phyloP scores from a whole-genome alignment of 2,888 invertebrate genomes.

The Caenorhabditis japonica region DNA sequence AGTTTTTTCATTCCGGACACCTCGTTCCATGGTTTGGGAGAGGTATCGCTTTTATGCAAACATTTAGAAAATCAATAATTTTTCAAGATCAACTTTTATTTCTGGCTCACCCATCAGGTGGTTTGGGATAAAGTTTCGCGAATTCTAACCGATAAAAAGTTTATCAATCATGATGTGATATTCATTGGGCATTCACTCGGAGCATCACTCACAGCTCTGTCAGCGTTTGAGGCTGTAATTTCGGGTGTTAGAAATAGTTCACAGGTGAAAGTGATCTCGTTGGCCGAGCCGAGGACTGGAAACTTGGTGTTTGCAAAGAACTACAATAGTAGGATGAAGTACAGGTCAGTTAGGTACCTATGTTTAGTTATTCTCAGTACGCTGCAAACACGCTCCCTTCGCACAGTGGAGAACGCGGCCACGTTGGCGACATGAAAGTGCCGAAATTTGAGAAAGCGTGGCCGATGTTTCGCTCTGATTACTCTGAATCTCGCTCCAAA shows the following conservation, averaged over 20 bases:
- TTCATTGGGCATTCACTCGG: constrained; percentile 49
- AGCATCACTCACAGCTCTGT: constrained; percentile 25
- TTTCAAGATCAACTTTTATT: constrained; percentile 39
- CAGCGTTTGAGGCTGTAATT: constrained; percentile 23
- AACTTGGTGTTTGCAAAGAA: constrained; percentile 36
- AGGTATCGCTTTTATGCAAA: constrained; percentile 5
- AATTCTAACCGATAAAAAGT: constrained; percentile 4
- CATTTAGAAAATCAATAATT: background rate
- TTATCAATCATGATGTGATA: constrained; percentile 33
- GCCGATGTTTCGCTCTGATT: no score
- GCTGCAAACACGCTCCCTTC: no score
- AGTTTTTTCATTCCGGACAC: constrained; percentile 30
- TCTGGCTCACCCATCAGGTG: constrained; percentile 7
- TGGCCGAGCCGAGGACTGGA: constrained; percentile 45
- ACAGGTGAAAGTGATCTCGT: constrained; percentile 32
- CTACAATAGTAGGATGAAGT: constrained; percentile 30
- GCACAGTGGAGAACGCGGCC: no score
- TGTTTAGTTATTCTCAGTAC: no score
- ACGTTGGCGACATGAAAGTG: no score
- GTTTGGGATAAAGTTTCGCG: constrained; percentile 14
- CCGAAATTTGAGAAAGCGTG: no score
- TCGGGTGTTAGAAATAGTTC: background rate
- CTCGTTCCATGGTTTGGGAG: constrained; percentile 31
- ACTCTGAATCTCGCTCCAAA: no score
- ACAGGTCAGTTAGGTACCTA: constrained; percentile 27